Evolutionary conservation across 2,797 vertebrate genomes (phyloP).

Genomic region (Melanotaenia nigrans): DNA sequence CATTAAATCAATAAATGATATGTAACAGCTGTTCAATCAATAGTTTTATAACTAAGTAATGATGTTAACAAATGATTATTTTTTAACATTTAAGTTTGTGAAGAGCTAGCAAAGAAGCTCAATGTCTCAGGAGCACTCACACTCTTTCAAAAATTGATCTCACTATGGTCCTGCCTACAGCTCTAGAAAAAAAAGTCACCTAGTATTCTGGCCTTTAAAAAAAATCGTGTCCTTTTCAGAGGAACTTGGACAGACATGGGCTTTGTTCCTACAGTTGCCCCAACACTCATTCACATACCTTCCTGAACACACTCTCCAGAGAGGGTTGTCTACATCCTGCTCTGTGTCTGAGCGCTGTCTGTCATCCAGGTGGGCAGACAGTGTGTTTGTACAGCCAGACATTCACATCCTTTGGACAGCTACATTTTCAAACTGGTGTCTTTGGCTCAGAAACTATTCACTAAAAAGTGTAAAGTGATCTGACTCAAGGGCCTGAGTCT

Average conservation of each 20-base stretch:
- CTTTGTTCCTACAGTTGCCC: slow-evolving; percentile 39
- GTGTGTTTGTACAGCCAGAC: slow-evolving; percentile 68
- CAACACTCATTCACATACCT: slow-evolving; percentile 25
- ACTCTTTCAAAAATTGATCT: not conserved
- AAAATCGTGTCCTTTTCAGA: slow-evolving; percentile 20
- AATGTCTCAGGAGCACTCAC: no score
- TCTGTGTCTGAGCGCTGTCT: slow-evolving; percentile 54
- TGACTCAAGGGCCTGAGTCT: slow-evolving; percentile 60
- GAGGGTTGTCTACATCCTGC: slow-evolving; percentile 49
- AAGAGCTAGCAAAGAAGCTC: no score
- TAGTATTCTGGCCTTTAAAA: not conserved
- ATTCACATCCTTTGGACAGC: slow-evolving; percentile 68
- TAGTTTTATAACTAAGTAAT: no score
- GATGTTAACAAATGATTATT: no score
- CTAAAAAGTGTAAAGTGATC: slow-evolving; percentile 68
- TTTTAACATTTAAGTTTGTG: no score
- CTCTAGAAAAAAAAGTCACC: slow-evolving; percentile 12
- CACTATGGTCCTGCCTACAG: not conserved
- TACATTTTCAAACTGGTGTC: slow-evolving; percentile 58
- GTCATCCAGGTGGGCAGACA: slow-evolving; percentile 59
- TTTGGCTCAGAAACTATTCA: slow-evolving; percentile 61
- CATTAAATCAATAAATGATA: no score
- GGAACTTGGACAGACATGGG: slow-evolving; percentile 33
- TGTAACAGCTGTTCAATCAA: no score
- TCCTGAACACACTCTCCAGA: slow-evolving; percentile 28